A percentile compares a stretch with the other conserved stretches of the same genome.
Conservation (phyloP, 2,113 vertebrate genomes). For the Podiceps cristatus region DNA sequence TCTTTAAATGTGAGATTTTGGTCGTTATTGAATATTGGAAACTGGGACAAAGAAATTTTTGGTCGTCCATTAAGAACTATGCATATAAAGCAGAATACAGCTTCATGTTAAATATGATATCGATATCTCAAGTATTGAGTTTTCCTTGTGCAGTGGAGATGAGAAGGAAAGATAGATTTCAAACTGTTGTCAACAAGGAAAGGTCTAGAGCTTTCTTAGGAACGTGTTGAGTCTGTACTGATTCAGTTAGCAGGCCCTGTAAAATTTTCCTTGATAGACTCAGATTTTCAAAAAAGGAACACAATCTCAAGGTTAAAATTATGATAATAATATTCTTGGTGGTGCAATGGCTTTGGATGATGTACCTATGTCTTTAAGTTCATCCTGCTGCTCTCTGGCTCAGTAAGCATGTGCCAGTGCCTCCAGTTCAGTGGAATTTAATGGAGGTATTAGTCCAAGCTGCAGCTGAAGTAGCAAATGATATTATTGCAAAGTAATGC, state of each 20-base stretch:
- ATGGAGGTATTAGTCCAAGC: neutral
- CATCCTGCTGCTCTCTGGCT: neutral
- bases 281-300: neutral
- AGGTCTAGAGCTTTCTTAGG: neutral
- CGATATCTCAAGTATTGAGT: neutral
- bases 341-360: neutral
- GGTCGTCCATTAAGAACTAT: neutral
- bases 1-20: neutral
- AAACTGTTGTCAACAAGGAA: neutral
- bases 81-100: neutral
- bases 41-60: neutral
- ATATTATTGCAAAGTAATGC: neutral
- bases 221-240: neutral
- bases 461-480: neutral
- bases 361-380: neutral
- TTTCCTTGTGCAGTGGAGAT: neutral
- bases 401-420: neutral
- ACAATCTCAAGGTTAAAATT: neutral
- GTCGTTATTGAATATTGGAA: neutral
- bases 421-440: neutral
- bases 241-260: fast-evolving
- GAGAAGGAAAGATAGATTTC: neutral
- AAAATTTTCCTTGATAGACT: neutral
- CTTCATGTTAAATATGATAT: neutral
- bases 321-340: neutral